Evolutionary conservation across 2,113 vertebrate species (phyloP).

Genomic region (Alethe diademata): DNA sequence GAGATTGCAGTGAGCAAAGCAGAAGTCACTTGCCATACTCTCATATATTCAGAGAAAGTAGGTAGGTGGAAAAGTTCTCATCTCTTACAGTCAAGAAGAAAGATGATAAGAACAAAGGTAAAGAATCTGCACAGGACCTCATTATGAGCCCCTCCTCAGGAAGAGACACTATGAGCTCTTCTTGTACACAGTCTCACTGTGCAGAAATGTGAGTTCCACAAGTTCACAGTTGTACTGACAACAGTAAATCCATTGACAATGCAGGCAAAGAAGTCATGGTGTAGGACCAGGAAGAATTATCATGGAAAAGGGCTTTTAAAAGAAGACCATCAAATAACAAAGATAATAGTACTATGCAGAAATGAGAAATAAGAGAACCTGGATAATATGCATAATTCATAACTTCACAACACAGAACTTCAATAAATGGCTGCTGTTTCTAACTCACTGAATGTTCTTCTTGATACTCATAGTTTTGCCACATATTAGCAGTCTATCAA

Average conservation of each 20-base stretch:
- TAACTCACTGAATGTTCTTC: background rate
- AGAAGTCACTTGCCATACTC: conserved; percentile 42
- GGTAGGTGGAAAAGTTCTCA: background rate
- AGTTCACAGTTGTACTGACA: background rate
- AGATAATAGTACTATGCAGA: conserved; percentile 48
- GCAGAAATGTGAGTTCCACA: background rate
- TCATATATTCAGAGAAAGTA: conserved; percentile 41
- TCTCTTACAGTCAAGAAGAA: background rate
- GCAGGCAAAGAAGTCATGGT: background rate
- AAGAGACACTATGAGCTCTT: background rate
- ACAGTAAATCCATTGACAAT: background rate
- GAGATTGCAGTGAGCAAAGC: conserved; percentile 54
- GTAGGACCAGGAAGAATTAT: conserved; percentile 25
- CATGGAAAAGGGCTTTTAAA: conserved; percentile 30
- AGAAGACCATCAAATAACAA: conserved; percentile 64
- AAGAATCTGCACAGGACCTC: background rate
- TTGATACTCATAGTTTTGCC: background rate
- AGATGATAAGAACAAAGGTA: conserved; percentile 13
- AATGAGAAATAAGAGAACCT: conserved; percentile 45
- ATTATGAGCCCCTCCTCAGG: background rate
- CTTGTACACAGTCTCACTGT: background rate
- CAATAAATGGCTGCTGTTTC: background rate
- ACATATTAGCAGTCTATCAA: background rate
- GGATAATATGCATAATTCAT: background rate
- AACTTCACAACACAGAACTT: background rate